These are phyloP conservation scores for Ophion costatus DNA, from an alignment of 2,888 invertebrate species.

Conservation along the genomic window DNA sequence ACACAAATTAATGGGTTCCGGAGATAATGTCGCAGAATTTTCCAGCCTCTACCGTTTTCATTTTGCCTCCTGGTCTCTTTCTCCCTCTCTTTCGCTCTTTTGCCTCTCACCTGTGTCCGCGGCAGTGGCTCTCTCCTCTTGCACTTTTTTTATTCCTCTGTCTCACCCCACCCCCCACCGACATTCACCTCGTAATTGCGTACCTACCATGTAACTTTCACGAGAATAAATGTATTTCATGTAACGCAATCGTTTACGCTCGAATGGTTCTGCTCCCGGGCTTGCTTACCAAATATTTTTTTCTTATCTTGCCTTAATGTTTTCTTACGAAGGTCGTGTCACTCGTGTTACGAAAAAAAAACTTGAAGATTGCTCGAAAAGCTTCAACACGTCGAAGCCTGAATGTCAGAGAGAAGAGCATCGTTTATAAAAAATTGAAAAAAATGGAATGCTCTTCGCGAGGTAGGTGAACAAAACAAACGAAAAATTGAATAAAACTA, in stretches of 20 bases:
- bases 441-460: not conserved
- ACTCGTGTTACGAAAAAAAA: too few species aligned
- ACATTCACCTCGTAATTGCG: not conserved
- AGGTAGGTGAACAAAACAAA: not conserved
- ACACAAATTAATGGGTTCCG: constrained; percentile 63
- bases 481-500: not conserved
- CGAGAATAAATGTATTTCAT: not conserved
- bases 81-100: not conserved
- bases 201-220: not conserved
- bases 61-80: constrained; percentile 1
- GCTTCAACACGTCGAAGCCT: too few species aligned
- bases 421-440: not conserved
- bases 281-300: not conserved
- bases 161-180: not conserved
- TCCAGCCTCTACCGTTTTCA: constrained; percentile 36
- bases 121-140: not conserved
- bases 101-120: not conserved
- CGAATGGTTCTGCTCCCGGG: not conserved
- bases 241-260: not conserved
- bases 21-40: constrained; percentile 61
- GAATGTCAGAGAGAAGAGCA: too few species aligned
- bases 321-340: too few species aligned
- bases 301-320: not conserved
- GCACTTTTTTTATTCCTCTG: not conserved
- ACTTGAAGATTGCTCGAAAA: too few species aligned